Conservation (phyloP, 2,888 invertebrate species). For the Blomia tropicalis region DNA sequence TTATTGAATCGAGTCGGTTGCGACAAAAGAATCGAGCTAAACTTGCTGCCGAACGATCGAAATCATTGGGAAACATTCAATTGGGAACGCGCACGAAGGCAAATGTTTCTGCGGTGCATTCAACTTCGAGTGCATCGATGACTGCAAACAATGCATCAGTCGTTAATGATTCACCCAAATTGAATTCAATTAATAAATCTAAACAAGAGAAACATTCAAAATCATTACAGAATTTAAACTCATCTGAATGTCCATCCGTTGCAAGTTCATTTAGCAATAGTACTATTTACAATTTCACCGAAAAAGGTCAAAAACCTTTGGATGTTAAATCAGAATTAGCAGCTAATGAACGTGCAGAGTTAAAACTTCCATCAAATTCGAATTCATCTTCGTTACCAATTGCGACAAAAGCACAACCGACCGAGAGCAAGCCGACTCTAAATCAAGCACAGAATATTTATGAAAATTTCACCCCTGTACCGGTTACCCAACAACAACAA, state of each 20-base stretch:
- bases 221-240: slow-evolving; percentile 9
- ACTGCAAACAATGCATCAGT: neutral
- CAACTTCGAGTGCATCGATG: slow-evolving; percentile 3
- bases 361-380: too few relatives aligned
- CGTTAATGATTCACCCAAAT: neutral
- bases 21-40: slow-evolving; percentile 1
- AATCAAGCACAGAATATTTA: slow-evolving; percentile 1
- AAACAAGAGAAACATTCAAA: neutral
- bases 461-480: neutral
- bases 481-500: neutral
- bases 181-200: neutral
- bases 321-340: neutral
- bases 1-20: neutral
- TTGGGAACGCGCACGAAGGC: neutral
- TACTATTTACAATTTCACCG: slow-evolving; percentile 2
- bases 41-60: slow-evolving; percentile 8
- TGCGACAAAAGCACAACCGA: neutral
- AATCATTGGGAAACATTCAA: slow-evolving; percentile 1
- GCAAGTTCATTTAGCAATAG: neutral
- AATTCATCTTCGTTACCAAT: neutral
- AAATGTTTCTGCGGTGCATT: neutral
- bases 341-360: slow-evolving; percentile 35
- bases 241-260: neutral
- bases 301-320: neutral
- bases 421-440: neutral